phyloP scores from a whole-genome alignment of 2,888 invertebrate genomes.

The Mythimna impura region DNA sequence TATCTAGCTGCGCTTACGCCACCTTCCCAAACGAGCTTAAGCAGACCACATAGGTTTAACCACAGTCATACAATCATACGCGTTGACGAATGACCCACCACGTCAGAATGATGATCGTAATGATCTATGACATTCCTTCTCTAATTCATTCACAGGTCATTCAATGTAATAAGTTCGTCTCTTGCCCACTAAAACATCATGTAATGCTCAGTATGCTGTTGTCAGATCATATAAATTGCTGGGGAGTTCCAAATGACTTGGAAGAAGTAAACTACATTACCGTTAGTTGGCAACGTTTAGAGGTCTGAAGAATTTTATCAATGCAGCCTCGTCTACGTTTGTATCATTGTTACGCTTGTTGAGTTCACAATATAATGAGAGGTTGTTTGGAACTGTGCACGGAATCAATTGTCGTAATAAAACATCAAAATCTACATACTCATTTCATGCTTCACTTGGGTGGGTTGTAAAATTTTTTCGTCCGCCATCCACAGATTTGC shows the following conservation, averaged over 20 bases:
- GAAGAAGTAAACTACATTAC: constrained; percentile 26
- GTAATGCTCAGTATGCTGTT: constrained; percentile 38
- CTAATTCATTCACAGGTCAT: constrained; percentile 52
- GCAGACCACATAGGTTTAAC: constrained; percentile 23
- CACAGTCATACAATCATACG: constrained; percentile 19
- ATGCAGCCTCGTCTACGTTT: constrained; percentile 37
- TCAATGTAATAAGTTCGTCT: constrained; percentile 45
- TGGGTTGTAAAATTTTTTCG: constrained; percentile 24
- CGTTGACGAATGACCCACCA: constrained; percentile 43
- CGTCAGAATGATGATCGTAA: constrained; percentile 30
- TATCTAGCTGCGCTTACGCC: constrained; percentile 33
- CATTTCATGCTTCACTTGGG: constrained; percentile 38
- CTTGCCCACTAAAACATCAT: constrained; percentile 25
- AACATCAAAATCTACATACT: constrained; percentile 47
- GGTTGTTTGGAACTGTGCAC: constrained; percentile 45
- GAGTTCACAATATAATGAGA: constrained; percentile 42
- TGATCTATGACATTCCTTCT: constrained; percentile 43
- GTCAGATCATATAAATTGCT: constrained; percentile 48
- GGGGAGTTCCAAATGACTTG: constrained; percentile 45
- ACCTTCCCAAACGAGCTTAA: constrained; percentile 23
- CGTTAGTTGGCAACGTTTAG: constrained; percentile 53
- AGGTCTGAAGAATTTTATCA: constrained; percentile 52
- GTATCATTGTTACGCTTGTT: constrained; percentile 41
- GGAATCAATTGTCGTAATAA: constrained; percentile 49
- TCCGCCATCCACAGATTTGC: constrained; percentile 28